These are phyloP conservation scores for Trachelus stipa DNA, from an alignment of 2,888 invertebrate genomes.

Conservation along the genomic window DNA sequence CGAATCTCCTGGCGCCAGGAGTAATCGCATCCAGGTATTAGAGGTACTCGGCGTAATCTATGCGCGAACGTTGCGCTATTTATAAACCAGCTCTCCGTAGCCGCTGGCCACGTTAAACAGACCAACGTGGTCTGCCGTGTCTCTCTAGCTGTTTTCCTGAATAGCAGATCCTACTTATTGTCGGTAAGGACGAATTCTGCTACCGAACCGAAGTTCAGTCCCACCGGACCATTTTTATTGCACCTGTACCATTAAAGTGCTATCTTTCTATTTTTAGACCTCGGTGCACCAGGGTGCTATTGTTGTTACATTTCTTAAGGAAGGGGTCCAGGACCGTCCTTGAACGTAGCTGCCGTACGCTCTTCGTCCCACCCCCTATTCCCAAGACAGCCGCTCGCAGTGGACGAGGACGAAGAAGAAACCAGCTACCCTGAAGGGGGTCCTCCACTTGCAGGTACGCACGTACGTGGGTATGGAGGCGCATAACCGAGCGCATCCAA, in stretches of 20 bases:
- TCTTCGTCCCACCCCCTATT: background rate
- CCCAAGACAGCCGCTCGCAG: background rate
- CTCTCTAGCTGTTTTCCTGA: background rate
- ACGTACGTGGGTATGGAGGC: background rate
- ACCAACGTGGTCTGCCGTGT: background rate
- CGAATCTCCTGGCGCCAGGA: slow-evolving; percentile 29
- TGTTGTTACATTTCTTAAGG: background rate
- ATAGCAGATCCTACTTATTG: background rate
- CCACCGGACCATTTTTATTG: no score
- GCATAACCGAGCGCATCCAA: slow-evolving; percentile 2
- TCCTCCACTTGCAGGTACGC: background rate
- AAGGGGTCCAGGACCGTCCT: slow-evolving; percentile 4
- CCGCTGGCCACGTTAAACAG: background rate
- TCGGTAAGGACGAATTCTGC: background rate
- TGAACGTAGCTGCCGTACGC: background rate
- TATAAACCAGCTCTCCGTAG: slow-evolving; percentile 32
- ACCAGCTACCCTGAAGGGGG: background rate
- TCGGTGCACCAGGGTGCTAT: background rate
- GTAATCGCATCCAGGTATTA: slow-evolving; percentile 37
- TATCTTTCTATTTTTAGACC: background rate
- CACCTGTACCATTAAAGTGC: background rate
- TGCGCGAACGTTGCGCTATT: slow-evolving; percentile 34
- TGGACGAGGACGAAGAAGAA: background rate
- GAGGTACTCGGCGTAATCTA: slow-evolving; percentile 29
- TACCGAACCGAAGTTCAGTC: no score